Evolutionary conservation across 2,888 invertebrate species (phyloP).

Genomic region (Oligia strigilis): DNA sequence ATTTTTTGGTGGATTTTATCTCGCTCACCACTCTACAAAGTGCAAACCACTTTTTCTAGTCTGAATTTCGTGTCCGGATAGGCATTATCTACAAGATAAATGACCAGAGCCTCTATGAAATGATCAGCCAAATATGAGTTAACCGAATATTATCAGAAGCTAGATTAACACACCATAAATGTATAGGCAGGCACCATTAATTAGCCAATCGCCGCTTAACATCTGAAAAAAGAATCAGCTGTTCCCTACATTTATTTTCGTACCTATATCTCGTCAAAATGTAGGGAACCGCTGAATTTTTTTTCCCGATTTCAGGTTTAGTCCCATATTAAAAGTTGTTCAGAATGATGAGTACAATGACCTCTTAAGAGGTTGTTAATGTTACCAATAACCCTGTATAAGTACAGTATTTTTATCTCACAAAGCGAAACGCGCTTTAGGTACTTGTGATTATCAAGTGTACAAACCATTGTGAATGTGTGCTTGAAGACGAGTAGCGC

Average conservation of each 20-base stretch:
- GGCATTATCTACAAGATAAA: background rate
- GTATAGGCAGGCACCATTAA: conserved; percentile 11
- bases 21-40: background rate
- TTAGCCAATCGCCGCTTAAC: conserved; percentile 7
- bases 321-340: too few species aligned
- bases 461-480: too few species aligned
- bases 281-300: too few species aligned
- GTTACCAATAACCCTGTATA: background rate
- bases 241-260: too few species aligned
- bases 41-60: background rate
- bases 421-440: too few species aligned
- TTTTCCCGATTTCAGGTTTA: too few species aligned
- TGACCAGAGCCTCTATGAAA: background rate
- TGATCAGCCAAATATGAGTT: background rate
- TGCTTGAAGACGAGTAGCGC: too few species aligned
- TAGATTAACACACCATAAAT: conserved; percentile 6
- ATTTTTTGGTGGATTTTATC: background rate
- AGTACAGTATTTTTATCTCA: background rate
- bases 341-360: too few species aligned
- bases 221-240: background rate
- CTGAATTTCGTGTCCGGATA: background rate
- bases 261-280: too few species aligned
- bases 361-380: too few species aligned
- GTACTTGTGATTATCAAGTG: too few species aligned
- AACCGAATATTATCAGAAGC: background rate